A percentile compares a stretch with the other conserved stretches of the same genome.
Conservation (phyloP, 1,140 invertebrate genomes). For the Medauroidea extradentata region DNA sequence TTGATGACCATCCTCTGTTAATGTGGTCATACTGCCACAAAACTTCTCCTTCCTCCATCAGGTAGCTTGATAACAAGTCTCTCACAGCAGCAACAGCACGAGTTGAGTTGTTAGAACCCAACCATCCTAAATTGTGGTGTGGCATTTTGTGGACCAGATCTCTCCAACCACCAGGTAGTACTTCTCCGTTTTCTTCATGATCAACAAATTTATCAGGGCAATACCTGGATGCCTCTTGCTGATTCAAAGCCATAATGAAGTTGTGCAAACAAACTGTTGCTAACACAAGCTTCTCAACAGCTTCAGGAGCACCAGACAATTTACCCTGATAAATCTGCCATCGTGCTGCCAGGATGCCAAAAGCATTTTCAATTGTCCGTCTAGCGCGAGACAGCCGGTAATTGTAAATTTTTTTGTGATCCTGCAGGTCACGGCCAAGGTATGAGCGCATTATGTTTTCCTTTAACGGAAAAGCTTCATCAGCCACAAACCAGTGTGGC, state of each 20-base stretch:
- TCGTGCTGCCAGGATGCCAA: constrained; percentile 41
- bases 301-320: background rate
- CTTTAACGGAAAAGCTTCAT: constrained; percentile 45
- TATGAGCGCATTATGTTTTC: constrained; percentile 44
- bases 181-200: background rate
- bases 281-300: background rate
- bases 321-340: background rate
- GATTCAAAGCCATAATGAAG: background rate
- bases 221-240: background rate
- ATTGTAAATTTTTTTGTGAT: constrained; percentile 44
- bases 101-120: background rate
- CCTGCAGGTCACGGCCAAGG: constrained; percentile 30
- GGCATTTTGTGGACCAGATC: background rate
- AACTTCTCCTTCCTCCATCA: background rate
- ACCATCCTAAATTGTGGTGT: background rate
- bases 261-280: constrained; percentile 4
- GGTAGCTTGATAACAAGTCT: background rate
- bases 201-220: constrained; percentile 1
- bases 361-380: constrained; percentile 42
- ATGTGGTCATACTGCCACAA: background rate
- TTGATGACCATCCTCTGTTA: background rate
- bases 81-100: background rate
- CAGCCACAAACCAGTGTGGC: constrained; percentile 31
- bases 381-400: constrained; percentile 41
- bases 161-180: background rate